Evolutionary conservation across 30 jellyfish, hydroid and myxozoan species (phyloP).

Genomic region (Hydra vulgaris): DNA sequence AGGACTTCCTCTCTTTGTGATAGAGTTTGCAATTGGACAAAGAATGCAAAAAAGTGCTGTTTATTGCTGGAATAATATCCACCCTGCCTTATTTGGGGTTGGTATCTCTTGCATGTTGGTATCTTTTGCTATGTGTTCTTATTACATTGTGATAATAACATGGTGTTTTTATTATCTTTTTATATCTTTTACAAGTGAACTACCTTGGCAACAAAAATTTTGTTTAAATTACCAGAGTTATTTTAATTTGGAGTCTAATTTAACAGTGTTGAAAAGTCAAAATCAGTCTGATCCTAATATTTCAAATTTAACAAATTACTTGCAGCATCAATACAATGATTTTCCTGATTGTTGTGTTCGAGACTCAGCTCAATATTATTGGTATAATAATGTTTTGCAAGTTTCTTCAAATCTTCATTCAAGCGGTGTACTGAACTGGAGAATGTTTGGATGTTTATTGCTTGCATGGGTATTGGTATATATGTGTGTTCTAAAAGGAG

Average conservation of each 20-base stretch:
- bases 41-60: conserved; percentile 91
- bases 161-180: conserved; percentile 88
- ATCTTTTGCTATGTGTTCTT: conserved; percentile 88
- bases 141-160: conserved; percentile 80
- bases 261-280: conserved; percentile 13
- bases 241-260: conserved; percentile 20
- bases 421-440: too few relatives aligned
- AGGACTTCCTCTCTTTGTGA: conserved; percentile 73
- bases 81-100: conserved; percentile 90
- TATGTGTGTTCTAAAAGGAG: too few relatives aligned
- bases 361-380: too few relatives aligned
- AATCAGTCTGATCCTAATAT: not conserved
- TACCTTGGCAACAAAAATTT: conserved; percentile 69
- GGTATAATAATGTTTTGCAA: too few relatives aligned
- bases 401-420: too few relatives aligned
- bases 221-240: conserved; percentile 51
- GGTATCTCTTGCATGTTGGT: conserved; percentile 84
- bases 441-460: too few relatives aligned
- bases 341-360: too few relatives aligned
- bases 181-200: conserved; percentile 63
- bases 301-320: conserved; percentile 27
- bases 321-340: conserved; percentile 18
- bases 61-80: conserved; percentile 71
- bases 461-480: too few relatives aligned
- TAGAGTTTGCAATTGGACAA: conserved; percentile 94